A percentile compares a stretch with the other conserved stretches of the same genome.
phyloP scores from a whole-genome alignment of 2,797 vertebrate genomes.

The Cyprinella venusta region DNA sequence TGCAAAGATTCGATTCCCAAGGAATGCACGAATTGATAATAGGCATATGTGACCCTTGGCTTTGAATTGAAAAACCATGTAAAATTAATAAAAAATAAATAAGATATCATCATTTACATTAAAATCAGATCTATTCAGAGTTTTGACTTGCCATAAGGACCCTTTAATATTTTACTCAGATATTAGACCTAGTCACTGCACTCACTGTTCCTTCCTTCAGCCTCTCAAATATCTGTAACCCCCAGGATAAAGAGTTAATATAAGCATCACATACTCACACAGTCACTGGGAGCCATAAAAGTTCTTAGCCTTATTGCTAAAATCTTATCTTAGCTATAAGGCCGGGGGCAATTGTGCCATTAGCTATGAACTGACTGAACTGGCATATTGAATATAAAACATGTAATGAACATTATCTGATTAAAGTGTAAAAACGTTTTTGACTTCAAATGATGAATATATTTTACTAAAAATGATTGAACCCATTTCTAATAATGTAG shows the following conservation, averaged over 20 bases:
- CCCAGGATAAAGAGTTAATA: not conserved
- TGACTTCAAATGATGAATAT: not conserved
- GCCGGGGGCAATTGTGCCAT: not conserved
- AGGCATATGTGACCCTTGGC: not conserved
- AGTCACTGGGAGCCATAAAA: slow-evolving; percentile 14
- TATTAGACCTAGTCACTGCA: not conserved
- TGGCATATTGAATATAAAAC: not conserved
- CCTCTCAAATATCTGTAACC: not conserved
- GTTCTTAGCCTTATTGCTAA: too few relatives aligned
- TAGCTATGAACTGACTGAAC: not conserved
- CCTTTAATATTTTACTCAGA: not conserved
- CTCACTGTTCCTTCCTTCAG: not conserved
- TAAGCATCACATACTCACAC: not conserved
- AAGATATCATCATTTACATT: too few relatives aligned
- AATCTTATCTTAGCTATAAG: not conserved
- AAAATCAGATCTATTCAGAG: not conserved
- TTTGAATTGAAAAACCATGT: not conserved
- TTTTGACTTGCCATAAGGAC: not conserved
- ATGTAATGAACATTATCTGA: slow-evolving; percentile 7
- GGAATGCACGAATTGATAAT: not conserved
- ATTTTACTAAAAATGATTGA: not conserved
- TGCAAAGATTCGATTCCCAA: not conserved
- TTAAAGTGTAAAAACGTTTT: not conserved
- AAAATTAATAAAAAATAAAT: not conserved
- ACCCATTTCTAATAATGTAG: not conserved